Percentiles rank a stretch among this genome's conserved stretches.
phyloP scores from a whole-genome alignment of 2,888 invertebrate genomes.

The Ariolimax columbianus region DNA sequence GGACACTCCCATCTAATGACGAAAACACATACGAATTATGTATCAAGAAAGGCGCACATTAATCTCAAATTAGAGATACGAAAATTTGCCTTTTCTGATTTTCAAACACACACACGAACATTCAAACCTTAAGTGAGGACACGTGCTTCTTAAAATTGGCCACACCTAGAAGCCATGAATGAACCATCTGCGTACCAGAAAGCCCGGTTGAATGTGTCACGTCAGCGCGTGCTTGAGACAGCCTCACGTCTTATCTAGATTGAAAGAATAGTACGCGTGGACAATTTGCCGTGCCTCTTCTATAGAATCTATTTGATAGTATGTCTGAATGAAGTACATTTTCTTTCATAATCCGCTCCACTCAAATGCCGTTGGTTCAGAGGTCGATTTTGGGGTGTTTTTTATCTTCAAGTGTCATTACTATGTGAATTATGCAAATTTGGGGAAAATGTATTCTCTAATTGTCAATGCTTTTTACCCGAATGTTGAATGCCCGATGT shows the following conservation, averaged over 20 bases:
- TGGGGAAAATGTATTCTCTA: not conserved
- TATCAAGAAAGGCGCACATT: no score
- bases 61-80: no score
- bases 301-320: constrained; percentile 15
- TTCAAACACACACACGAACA: not conserved
- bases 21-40: no score
- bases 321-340: not conserved
- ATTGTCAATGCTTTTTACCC: not conserved
- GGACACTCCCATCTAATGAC: no score
- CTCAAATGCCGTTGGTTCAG: constrained; percentile 3
- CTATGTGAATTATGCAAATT: not conserved
- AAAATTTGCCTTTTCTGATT: not conserved
- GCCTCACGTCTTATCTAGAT: not conserved
- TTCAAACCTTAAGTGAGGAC: not conserved
- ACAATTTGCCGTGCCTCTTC: constrained; percentile 4
- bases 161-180: not conserved
- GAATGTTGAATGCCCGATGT: not conserved
- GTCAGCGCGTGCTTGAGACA: constrained; percentile 12
- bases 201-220: not conserved
- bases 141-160: not conserved
- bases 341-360: constrained; percentile 22
- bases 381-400: not conserved
- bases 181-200: constrained; percentile 24
- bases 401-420: not conserved
- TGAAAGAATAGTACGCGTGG: constrained; percentile 6